Conservation (phyloP, 2,797 vertebrate genomes). For the Pipistrellus kuhlii region DNA sequence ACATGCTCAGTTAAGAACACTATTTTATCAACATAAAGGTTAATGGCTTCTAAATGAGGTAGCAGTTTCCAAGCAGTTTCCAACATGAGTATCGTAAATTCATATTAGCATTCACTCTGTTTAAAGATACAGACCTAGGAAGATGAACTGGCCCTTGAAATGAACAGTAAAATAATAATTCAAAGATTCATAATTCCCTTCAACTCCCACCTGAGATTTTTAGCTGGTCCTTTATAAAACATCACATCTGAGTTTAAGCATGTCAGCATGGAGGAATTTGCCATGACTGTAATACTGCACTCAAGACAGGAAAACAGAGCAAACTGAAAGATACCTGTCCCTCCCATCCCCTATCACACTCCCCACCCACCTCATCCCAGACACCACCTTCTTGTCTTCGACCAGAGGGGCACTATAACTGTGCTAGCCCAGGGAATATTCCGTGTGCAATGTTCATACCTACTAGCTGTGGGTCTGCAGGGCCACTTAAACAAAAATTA, state of each 20-base stretch:
- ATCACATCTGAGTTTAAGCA: not conserved
- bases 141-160: not conserved
- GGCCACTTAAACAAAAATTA: not conserved
- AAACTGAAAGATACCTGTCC: not conserved
- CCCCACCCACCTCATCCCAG: not conserved
- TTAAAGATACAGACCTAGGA: constrained; percentile 58
- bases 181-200: not conserved
- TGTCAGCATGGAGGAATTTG: not conserved
- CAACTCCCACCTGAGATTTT: not conserved
- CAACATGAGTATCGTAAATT: constrained; percentile 32
- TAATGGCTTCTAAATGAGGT: constrained; percentile 74
- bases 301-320: not conserved
- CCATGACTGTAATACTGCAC: not conserved
- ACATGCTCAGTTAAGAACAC: constrained; percentile 49
- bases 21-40: constrained; percentile 70
- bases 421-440: not conserved
- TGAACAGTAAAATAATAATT: constrained; percentile 22
- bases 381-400: not conserved
- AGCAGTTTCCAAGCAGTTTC: too few relatives aligned
- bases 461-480: not conserved
- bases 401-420: not conserved
- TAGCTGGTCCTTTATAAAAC: constrained; percentile 3
- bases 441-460: not conserved
- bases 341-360: not conserved
- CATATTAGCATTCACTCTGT: not conserved